These are phyloP conservation scores for Diploscapter pachys DNA, from an alignment of 1,140 invertebrate genomes.

Conservation along the genomic window DNA sequence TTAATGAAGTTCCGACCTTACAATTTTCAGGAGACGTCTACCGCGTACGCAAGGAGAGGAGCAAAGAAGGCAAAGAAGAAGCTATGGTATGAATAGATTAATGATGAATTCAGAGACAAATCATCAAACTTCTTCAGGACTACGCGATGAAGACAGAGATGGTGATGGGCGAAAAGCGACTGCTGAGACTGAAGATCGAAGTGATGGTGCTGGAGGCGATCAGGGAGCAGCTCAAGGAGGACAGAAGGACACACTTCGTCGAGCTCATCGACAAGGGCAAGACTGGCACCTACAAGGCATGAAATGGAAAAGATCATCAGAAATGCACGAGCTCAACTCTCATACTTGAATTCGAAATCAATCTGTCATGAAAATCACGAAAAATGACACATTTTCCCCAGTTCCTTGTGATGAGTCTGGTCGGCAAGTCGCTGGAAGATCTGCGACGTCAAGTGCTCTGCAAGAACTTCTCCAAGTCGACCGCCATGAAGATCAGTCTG, in stretches of 20 bases:
- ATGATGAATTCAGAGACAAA: background rate
- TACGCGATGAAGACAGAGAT: constrained; percentile 28
- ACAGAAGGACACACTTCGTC: constrained; percentile 27
- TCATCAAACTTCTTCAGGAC: background rate
- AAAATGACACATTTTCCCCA: background rate
- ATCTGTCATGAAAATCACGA: background rate
- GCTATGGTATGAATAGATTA: background rate
- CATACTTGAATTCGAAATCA: too few relatives aligned
- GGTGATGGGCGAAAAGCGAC: constrained; percentile 18
- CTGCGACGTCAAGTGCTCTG: constrained; percentile 19
- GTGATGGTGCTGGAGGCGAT: constrained; percentile 10
- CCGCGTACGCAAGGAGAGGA: constrained; percentile 6
- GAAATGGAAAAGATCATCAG: too few relatives aligned
- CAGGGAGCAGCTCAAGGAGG: constrained; percentile 13
- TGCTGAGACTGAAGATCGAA: constrained; percentile 29
- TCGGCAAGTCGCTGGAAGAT: constrained; percentile 28
- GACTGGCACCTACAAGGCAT: constrained; percentile 7
- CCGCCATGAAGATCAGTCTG: constrained; percentile 15
- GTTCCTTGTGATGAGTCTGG: constrained; percentile 36
- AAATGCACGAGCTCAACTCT: too few relatives aligned
- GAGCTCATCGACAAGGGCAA: constrained; percentile 24
- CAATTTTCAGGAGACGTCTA: constrained; percentile 15
- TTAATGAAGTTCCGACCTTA: too few relatives aligned
- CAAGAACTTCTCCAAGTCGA: constrained; percentile 20
- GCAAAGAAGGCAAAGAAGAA: background rate